phyloP scores from a whole-genome alignment of 1,140 invertebrate species.

The Drosophila leontia region DNA sequence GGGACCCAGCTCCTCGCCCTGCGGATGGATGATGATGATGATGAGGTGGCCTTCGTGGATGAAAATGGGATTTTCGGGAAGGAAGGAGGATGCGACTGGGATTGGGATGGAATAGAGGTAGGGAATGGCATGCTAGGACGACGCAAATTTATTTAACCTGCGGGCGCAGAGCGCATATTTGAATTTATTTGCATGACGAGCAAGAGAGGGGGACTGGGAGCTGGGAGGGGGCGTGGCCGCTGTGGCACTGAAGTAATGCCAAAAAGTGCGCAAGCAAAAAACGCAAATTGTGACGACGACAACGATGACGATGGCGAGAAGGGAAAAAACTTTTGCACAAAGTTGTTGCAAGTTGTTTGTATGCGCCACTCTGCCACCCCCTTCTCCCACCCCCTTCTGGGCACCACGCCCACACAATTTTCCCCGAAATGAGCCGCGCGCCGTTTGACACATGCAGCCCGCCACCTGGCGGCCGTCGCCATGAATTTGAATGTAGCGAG shows the following conservation, averaged over 20 bases:
- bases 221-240: constrained; percentile 13
- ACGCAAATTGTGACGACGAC: constrained; percentile 63
- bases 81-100: neutral
- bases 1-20: constrained; percentile 27
- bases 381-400: neutral
- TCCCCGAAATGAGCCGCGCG: constrained; percentile 63
- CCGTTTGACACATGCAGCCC: constrained; percentile 73
- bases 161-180: constrained; percentile 76
- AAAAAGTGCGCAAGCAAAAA: constrained; percentile 69
- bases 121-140: constrained; percentile 27
- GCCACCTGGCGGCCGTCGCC: constrained; percentile 70
- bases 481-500: constrained; percentile 71
- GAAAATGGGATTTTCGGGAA: constrained; percentile 7
- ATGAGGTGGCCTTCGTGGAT: constrained; percentile 6
- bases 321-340: constrained; percentile 63
- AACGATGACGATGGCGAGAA: constrained; percentile 28
- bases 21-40: constrained; percentile 35
- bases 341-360: constrained; percentile 75
- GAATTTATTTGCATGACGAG: constrained; percentile 71
- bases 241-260: constrained; percentile 70
- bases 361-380: constrained; percentile 23
- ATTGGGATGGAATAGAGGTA: neutral
- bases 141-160: constrained; percentile 79
- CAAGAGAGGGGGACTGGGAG: neutral
- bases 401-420: constrained; percentile 40